Conservation (phyloP, 2,797 vertebrate species). For the Agapornis canus region DNA sequence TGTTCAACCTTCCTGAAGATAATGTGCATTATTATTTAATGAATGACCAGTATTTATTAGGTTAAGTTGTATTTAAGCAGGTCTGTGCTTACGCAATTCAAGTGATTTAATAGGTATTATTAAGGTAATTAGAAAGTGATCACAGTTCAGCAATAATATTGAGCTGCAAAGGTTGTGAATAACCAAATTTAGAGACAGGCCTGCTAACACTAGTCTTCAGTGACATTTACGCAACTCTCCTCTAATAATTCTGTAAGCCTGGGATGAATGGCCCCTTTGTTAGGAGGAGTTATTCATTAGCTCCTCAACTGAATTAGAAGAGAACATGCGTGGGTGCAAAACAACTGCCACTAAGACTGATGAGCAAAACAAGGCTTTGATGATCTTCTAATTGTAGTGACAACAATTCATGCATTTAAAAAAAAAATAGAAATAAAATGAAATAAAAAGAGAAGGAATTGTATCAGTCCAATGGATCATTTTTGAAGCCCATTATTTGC, state of each 20-base stretch:
- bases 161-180: conserved; percentile 82
- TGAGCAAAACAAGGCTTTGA: conserved; percentile 73
- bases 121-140: conserved; percentile 85
- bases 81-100: conserved; percentile 76
- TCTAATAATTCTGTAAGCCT: conserved; percentile 78
- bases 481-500: not conserved
- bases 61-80: conserved; percentile 81
- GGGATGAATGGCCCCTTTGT: conserved; percentile 84
- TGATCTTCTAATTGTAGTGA: conserved; percentile 72
- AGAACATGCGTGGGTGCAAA: conserved; percentile 72
- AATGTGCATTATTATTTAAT: conserved; percentile 70
- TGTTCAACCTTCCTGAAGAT: conserved; percentile 65
- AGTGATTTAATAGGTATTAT: conserved; percentile 83
- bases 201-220: conserved; percentile 75
- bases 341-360: conserved; percentile 70
- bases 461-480: conserved; percentile 9
- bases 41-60: conserved; percentile 80
- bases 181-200: conserved; percentile 80
- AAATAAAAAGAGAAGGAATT: not conserved
- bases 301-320: conserved; percentile 74
- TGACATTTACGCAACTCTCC: conserved; percentile 81
- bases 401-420: conserved; percentile 64
- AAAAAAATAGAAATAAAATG: not conserved
- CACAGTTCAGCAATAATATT: conserved; percentile 82
- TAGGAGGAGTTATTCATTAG: conserved; percentile 80